Conservation (phyloP, 2,113 vertebrate genomes). For the Sorex fumeus region DNA sequence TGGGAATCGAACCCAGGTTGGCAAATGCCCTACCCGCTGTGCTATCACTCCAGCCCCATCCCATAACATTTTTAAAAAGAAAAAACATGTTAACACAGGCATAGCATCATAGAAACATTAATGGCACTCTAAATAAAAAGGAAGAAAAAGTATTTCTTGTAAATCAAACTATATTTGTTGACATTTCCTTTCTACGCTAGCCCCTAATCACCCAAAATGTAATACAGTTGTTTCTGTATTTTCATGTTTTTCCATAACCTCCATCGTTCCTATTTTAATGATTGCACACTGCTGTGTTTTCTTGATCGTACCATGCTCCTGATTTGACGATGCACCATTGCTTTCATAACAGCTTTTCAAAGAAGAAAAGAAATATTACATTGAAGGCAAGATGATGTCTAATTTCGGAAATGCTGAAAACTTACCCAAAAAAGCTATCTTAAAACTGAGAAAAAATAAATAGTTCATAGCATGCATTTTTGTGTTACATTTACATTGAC, state of each 20-base stretch:
- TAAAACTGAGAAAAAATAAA: constrained; percentile 54
- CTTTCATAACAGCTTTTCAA: constrained; percentile 58
- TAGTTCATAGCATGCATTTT: neutral
- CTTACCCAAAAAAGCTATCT: constrained; percentile 31
- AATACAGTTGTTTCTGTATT: neutral
- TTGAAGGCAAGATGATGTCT: neutral
- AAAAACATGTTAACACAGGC: constrained; percentile 26
- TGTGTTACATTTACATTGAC: constrained; percentile 51
- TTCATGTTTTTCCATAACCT: constrained; percentile 30
- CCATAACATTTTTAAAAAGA: neutral
- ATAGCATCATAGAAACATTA: constrained; percentile 11
- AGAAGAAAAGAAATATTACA: constrained; percentile 18
- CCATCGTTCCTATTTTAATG: constrained; percentile 52
- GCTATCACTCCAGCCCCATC: no score
- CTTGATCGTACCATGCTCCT: constrained; percentile 32
- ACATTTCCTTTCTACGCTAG: neutral
- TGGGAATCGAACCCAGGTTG: no score
- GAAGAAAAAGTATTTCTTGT: constrained; percentile 27
- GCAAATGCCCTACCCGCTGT: no score
- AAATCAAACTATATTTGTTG: constrained; percentile 42
- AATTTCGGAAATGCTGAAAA: constrained; percentile 63
- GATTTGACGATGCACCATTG: constrained; percentile 56
- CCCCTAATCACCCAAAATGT: constrained; percentile 1
- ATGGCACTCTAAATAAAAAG: constrained; percentile 25
- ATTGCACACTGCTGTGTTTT: constrained; percentile 2